A percentile compares a stretch with the other conserved stretches of the same genome.
phyloP scores from a whole-genome alignment of 2,797 vertebrate species.

The Ptychadena robeensis region DNA sequence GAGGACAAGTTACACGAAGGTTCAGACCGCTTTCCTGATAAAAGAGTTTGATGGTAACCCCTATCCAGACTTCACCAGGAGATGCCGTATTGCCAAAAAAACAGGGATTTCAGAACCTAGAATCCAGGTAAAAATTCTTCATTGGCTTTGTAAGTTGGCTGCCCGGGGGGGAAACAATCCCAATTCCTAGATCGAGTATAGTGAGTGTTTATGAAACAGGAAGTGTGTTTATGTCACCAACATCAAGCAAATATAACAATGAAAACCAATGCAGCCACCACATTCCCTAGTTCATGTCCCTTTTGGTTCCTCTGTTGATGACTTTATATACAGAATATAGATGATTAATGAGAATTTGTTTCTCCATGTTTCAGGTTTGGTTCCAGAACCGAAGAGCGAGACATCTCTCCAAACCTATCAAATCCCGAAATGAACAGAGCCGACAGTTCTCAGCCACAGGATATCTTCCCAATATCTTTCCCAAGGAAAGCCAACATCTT shows the following conservation, averaged over 20 bases:
- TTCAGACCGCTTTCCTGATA: constrained; percentile 22
- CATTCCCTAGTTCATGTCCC: too few species aligned
- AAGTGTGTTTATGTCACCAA: too few species aligned
- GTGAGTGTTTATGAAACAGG: too few species aligned
- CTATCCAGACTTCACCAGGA: constrained; percentile 35
- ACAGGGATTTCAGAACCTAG: constrained; percentile 24
- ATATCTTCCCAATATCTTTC: background rate
- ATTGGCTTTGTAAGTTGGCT: too few species aligned
- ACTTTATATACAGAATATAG: background rate
- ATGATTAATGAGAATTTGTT: background rate
- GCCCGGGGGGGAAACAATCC: too few species aligned
- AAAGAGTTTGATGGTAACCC: constrained; percentile 28
- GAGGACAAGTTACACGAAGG: constrained; percentile 23
- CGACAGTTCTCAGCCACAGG: background rate
- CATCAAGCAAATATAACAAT: too few species aligned
- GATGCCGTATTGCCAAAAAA: constrained; percentile 13
- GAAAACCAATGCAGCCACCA: too few species aligned
- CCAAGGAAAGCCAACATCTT: background rate
- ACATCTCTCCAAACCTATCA: background rate
- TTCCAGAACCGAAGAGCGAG: constrained; percentile 46
- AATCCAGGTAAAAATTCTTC: constrained; percentile 56
- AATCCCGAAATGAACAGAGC: background rate
- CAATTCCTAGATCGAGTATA: too few species aligned
- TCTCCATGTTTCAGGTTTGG: constrained; percentile 30
- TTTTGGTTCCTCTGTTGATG: background rate